Evolutionary conservation across 2,113 vertebrate genomes (phyloP), one percentile per base, ranked within the genome.

Genomic region (Scolopax mira): DNA sequence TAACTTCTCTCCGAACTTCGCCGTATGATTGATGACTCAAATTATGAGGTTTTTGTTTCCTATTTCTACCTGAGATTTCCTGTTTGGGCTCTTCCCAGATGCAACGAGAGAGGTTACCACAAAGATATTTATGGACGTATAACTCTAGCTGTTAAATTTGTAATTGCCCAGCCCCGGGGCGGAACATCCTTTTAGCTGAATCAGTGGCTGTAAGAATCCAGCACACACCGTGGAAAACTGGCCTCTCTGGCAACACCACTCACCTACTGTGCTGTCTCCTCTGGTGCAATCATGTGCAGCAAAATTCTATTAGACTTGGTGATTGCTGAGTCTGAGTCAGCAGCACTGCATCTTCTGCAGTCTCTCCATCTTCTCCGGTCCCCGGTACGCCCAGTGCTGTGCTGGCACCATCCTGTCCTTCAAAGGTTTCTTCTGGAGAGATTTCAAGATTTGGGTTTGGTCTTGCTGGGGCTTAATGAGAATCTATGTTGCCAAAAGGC

Each of bases 41-140:
- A 94, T 90, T 42, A 88, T 65, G 75, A 94, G 85, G 85, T 95
- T 96, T 96, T 96, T 67, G 72, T 94, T 97, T 96, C 95, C 85
- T 85, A 24, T 92, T 96, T 94, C 83, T 97, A 97, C 95, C 94
- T 96, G 96, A 94, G 79, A 96, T 90, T 96, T 96, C 96, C 96
- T 94, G 92, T 94, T 91, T 90, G 88, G 90, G 72, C 90, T 91
- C 83, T 96, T 96, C 93, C 66, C 90, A 90, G 96, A 73, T 95
- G 85, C 88, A 94, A 8, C 7, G 60, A 90, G 77, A 67, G 93
- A 90, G 31, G 90, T 93, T 96, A 95, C 96, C 93, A 86, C 96
- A 96, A 86, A 94, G 90, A 85, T 93, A 96, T 96, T 97, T 96
- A 93, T 75, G 95, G 94, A 83, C 35, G 6, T 92, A 79, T 41